Percentiles rank a stretch among this genome's conserved stretches.
Evolutionary conservation across 1,140 invertebrate genomes (phyloP).

Genomic region (Macrobrachium rosenbergii): DNA sequence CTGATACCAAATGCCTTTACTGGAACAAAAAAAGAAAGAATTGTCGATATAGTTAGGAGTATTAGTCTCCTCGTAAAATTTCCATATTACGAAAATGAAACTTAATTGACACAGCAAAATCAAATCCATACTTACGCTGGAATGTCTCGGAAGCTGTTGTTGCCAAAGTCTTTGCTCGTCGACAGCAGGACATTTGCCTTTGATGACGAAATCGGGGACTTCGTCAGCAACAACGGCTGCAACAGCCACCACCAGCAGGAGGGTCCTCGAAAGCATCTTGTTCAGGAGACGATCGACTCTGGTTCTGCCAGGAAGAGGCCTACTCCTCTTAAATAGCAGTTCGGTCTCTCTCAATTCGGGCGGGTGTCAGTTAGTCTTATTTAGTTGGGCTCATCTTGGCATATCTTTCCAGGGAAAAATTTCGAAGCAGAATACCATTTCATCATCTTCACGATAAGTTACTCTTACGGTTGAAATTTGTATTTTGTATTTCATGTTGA

Average conservation of each 20-base stretch:
- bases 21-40: not conserved
- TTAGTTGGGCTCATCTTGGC: no score
- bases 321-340: no score
- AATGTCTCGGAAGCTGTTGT: not conserved
- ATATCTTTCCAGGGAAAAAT: no score
- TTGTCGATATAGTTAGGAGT: not conserved
- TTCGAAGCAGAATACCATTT: no score
- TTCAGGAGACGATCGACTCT: not conserved
- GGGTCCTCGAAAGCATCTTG: not conserved
- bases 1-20: slow-evolving; percentile 26
- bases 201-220: slow-evolving; percentile 34
- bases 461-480: no score
- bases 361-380: no score
- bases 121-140: not conserved
- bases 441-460: no score
- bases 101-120: not conserved
- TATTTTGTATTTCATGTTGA: no score
- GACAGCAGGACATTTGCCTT: slow-evolving; percentile 17
- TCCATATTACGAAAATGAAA: not conserved
- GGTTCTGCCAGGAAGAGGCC: not conserved
- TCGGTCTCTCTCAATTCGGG: no score
- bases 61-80: not conserved
- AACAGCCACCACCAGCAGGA: slow-evolving; percentile 13
- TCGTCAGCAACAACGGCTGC: slow-evolving; percentile 20
- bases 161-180: not conserved